phyloP scores from a whole-genome alignment of 2,113 vertebrate genomes.

The Limnothrissa miodon region DNA sequence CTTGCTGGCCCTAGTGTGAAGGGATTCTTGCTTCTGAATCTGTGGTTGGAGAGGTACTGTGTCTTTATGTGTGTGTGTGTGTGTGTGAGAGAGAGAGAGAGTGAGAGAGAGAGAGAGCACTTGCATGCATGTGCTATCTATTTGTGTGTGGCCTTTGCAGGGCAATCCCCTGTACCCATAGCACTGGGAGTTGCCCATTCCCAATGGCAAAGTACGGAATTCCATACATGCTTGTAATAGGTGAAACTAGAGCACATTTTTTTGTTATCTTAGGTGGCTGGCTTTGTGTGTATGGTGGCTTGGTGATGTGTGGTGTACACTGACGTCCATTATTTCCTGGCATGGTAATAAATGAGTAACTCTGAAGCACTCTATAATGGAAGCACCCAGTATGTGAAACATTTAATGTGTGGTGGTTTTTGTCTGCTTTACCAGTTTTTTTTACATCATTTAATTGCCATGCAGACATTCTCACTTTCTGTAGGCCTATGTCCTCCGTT shows the following conservation, averaged over 20 bases:
- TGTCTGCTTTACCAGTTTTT: no score
- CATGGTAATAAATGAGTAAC: no score
- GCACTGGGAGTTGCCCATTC: not conserved
- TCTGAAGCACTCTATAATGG: no score
- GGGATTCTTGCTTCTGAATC: not conserved
- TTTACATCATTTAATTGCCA: not conserved
- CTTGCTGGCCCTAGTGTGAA: not conserved
- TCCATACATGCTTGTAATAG: not conserved
- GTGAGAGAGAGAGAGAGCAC: not conserved
- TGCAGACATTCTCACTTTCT: not conserved
- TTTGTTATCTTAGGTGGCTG: not conserved
- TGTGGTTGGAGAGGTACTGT: not conserved
- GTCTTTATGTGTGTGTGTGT: not conserved
- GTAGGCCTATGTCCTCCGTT: not conserved
- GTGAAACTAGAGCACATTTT: not conserved
- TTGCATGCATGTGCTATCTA: not conserved
- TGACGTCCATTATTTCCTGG: no score
- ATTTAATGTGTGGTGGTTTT: no score
- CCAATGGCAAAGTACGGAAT: not conserved
- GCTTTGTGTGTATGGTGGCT: not conserved
- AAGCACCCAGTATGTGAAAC: no score
- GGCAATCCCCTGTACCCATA: not conserved
- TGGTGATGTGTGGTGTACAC: not conserved
- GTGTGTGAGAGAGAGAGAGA: not conserved
- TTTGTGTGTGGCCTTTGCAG: not conserved